Evolutionary conservation across 1,140 invertebrate species (phyloP).

Genomic region (Coptotermes formosanus): DNA sequence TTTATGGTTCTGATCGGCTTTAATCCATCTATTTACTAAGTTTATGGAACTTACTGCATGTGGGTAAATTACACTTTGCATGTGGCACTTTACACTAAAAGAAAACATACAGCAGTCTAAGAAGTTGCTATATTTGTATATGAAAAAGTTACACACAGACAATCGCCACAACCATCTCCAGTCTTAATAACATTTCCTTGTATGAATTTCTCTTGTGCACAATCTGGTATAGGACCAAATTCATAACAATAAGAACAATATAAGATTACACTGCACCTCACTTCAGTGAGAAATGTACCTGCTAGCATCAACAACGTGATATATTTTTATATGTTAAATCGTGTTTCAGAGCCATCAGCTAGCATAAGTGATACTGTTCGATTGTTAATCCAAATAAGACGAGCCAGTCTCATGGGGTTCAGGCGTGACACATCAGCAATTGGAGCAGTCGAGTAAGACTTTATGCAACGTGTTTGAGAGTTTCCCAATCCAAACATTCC

Average conservation of each 20-base stretch:
- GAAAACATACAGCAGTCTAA: too few species aligned
- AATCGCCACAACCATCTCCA: not conserved
- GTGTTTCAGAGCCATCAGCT: constrained; percentile 86
- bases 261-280: not conserved
- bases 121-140: too few species aligned
- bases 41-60: too few species aligned
- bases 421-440: constrained; percentile 82
- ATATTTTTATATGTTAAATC: constrained; percentile 77
- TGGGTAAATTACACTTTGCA: too few species aligned
- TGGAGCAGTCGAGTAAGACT: constrained; percentile 89
- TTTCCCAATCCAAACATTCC: constrained; percentile 91
- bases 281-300: not conserved
- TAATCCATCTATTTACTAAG: too few species aligned
- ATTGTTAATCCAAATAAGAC: constrained; percentile 89
- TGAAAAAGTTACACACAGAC: not conserved
- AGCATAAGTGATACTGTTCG: constrained; percentile 90
- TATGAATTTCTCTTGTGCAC: not conserved
- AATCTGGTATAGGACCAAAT: not conserved
- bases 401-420: constrained; percentile 83
- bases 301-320: not conserved
- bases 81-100: too few species aligned
- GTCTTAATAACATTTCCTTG: not conserved
- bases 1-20: too few species aligned
- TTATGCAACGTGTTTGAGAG: constrained; percentile 87
- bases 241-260: too few species aligned